These are phyloP conservation scores for Montipora sp. DNA, from an alignment of 64 coral and sea anemone genomes.

Conservation along the genomic window DNA sequence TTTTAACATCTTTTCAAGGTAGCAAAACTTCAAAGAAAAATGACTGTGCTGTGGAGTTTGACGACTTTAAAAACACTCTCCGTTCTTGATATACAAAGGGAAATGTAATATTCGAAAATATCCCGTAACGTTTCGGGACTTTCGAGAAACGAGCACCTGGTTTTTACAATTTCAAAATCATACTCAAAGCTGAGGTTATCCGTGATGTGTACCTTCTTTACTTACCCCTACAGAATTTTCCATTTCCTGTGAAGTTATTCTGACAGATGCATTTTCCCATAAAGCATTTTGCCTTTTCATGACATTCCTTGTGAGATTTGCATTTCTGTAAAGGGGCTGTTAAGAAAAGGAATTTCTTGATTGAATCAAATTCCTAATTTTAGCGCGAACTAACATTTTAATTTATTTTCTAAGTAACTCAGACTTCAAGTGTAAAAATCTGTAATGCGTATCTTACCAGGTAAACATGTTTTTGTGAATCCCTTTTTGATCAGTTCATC, in stretches of 20 bases:
- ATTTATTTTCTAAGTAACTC: too few species aligned
- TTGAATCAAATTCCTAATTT: background rate
- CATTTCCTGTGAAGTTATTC: constrained; percentile 25
- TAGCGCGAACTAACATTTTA: too few species aligned
- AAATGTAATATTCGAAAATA: too few species aligned
- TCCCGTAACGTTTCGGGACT: too few species aligned
- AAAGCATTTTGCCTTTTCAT: constrained; percentile 10
- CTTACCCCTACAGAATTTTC: constrained; percentile 39
- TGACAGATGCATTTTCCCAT: constrained; percentile 25
- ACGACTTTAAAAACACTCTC: too few species aligned
- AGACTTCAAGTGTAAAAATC: background rate
- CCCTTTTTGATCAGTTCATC: constrained; percentile 18
- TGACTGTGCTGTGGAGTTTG: too few species aligned
- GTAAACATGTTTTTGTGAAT: background rate
- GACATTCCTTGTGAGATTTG: background rate
- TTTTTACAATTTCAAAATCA: too few species aligned
- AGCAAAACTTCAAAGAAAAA: too few species aligned
- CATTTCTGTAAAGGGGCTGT: constrained; percentile 8
- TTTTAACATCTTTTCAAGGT: too few species aligned
- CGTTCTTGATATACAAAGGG: too few species aligned
- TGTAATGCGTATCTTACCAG: background rate
- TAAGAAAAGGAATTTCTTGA: background rate
- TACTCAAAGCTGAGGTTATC: too few species aligned
- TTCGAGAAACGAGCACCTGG: too few species aligned
- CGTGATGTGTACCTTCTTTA: background rate